A percentile compares a stretch with the other conserved stretches of the same genome.
Evolutionary conservation across 2,888 invertebrate species (phyloP).

Genomic region (Caenorhabditis sulstoni): DNA sequence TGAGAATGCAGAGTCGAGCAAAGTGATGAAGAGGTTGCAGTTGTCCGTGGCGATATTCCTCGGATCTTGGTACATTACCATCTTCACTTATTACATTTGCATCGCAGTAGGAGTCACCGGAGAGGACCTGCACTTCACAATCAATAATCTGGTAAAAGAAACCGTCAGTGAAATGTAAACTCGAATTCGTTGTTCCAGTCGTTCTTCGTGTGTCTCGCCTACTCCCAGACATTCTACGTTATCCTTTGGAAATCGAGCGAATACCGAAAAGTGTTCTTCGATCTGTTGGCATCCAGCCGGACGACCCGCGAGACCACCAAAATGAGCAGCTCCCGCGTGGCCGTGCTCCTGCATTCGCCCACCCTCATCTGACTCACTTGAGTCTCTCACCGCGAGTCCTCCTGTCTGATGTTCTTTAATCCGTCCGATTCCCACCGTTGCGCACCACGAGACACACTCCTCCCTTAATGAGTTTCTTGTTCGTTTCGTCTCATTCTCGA

Average conservation of each 20-base stretch:
- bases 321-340: slow-evolving; percentile 2
- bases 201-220: slow-evolving; percentile 24
- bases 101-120: slow-evolving; percentile 21
- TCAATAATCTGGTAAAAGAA: slow-evolving; percentile 15
- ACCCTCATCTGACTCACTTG: background rate
- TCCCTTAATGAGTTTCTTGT: background rate
- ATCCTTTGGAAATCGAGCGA: slow-evolving; percentile 28
- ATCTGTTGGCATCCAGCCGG: slow-evolving; percentile 5
- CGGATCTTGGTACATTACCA: slow-evolving; percentile 29
- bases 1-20: slow-evolving; percentile 3
- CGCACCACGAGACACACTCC: background rate
- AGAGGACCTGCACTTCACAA: slow-evolving; percentile 24
- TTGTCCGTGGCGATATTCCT: slow-evolving; percentile 28
- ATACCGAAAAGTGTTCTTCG: slow-evolving; percentile 22
- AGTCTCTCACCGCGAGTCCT: background rate
- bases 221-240: slow-evolving; percentile 28
- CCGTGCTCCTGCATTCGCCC: background rate
- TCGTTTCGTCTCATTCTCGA: background rate
- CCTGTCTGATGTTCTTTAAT: background rate
- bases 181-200: background rate
- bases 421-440: background rate
- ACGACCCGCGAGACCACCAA: background rate
- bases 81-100: slow-evolving; percentile 27
- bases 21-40: slow-evolving; percentile 26
- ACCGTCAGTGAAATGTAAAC: background rate